These are phyloP conservation scores for Netelia virgata DNA, from an alignment of 2,888 invertebrate genomes.

Conservation along the genomic window DNA sequence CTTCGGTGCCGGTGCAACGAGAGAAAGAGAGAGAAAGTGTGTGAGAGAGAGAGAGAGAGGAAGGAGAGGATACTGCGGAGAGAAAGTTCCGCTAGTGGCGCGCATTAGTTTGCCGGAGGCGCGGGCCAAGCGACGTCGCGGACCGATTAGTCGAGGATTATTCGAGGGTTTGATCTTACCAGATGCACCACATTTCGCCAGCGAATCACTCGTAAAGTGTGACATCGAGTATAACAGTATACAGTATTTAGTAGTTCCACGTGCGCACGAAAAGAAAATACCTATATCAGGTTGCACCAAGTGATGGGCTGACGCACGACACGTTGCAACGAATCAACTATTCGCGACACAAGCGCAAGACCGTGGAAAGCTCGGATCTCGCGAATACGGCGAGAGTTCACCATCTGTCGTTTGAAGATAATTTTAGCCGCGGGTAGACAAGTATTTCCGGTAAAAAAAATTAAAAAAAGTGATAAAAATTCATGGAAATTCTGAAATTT, in stretches of 20 bases:
- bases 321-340: conserved; percentile 64
- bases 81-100: conserved; percentile 1
- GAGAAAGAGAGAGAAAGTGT: conserved; percentile 1
- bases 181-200: conserved; percentile 64
- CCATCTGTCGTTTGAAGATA: conserved; percentile 23
- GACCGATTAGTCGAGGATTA: conserved; percentile 68
- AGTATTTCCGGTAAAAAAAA: background rate
- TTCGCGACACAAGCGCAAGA: conserved; percentile 14
- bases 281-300: conserved; percentile 25
- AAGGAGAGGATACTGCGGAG: background rate
- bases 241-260: conserved; percentile 33
- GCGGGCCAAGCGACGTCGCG: conserved; percentile 61
- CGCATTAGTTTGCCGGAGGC: conserved; percentile 55
- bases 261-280: background rate
- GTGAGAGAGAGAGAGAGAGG: background rate
- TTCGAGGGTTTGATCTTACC: conserved; percentile 69
- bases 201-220: conserved; percentile 62
- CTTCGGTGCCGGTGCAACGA: background rate
- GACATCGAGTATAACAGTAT: conserved; percentile 49
- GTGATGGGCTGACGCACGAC: conserved; percentile 55
- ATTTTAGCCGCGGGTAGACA: conserved; percentile 2
- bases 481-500: too few relatives aligned
- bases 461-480: too few relatives aligned
- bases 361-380: background rate
- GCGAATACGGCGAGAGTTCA: background rate